phyloP scores from a whole-genome alignment of 2,888 invertebrate species.

The Caenorhabditis sp. region DNA sequence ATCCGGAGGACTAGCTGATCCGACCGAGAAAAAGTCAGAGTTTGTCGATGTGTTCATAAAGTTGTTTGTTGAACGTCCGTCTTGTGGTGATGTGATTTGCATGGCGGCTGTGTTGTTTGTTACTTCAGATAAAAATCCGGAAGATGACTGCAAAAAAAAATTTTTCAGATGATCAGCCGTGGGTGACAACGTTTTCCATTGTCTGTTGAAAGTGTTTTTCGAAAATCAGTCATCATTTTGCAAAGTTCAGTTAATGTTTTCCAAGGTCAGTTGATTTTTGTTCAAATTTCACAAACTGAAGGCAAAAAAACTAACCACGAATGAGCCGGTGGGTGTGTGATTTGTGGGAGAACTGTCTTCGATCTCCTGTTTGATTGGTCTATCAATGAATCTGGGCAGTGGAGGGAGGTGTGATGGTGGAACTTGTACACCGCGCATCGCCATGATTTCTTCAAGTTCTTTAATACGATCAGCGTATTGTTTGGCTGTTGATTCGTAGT shows the following conservation, averaged over 20 bases:
- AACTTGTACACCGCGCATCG: conserved; percentile 62
- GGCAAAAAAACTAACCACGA: conserved; percentile 34
- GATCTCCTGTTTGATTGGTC: conserved; percentile 69
- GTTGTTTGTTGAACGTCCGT: conserved; percentile 12
- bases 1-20: conserved; percentile 55
- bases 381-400: conserved; percentile 41
- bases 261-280: background rate
- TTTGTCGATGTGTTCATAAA: conserved; percentile 39
- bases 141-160: conserved; percentile 31
- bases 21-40: conserved; percentile 55
- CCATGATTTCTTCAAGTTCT: conserved; percentile 66
- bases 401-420: conserved; percentile 58
- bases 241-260: background rate
- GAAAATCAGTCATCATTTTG: no score
- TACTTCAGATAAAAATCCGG: conserved; percentile 66
- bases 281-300: no score
- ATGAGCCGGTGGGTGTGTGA: conserved; percentile 65
- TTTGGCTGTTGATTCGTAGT: conserved; percentile 57
- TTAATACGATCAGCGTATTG: conserved; percentile 64
- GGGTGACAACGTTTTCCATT: no score
- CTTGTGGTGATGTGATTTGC: conserved; percentile 61
- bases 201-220: no score
- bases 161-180: no score
- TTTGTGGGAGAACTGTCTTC: conserved; percentile 62
- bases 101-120: conserved; percentile 67